Evolutionary conservation across 2,113 vertebrate species (phyloP).

Genomic region (Herpetotheres cachinnans): DNA sequence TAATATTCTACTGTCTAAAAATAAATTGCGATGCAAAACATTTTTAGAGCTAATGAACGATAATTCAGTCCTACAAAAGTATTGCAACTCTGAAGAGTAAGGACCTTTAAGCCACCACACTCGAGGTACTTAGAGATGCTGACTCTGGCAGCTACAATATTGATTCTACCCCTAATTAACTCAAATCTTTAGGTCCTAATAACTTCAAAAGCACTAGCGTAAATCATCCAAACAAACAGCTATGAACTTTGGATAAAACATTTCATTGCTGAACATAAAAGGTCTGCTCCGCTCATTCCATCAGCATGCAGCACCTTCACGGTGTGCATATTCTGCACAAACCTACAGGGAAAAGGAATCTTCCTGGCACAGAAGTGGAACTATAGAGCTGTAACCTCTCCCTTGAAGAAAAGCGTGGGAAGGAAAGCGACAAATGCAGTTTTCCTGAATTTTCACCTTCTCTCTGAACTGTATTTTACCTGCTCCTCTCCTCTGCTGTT

Average conservation of each 20-base stretch:
- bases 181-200: not conserved
- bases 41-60: conserved; percentile 47
- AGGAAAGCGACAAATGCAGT: not conserved
- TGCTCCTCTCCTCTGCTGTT: not conserved
- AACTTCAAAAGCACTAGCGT: not conserved
- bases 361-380: not conserved
- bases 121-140: not conserved
- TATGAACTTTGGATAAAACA: not conserved
- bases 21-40: conserved; percentile 56
- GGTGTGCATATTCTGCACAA: not conserved
- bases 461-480: not conserved
- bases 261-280: not conserved
- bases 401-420: not conserved
- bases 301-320: not conserved
- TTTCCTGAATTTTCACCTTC: not conserved
- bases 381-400: not conserved
- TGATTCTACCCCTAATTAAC: conserved; percentile 14
- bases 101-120: not conserved
- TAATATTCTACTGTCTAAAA: conserved; percentile 54
- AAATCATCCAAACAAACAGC: conserved; percentile 6
- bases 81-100: not conserved
- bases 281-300: not conserved
- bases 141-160: not conserved
- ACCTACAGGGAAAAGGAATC: not conserved
- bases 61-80: conserved; percentile 9